phyloP scores from a whole-genome alignment of 2,888 invertebrate genomes.

The Suillia variegata region DNA sequence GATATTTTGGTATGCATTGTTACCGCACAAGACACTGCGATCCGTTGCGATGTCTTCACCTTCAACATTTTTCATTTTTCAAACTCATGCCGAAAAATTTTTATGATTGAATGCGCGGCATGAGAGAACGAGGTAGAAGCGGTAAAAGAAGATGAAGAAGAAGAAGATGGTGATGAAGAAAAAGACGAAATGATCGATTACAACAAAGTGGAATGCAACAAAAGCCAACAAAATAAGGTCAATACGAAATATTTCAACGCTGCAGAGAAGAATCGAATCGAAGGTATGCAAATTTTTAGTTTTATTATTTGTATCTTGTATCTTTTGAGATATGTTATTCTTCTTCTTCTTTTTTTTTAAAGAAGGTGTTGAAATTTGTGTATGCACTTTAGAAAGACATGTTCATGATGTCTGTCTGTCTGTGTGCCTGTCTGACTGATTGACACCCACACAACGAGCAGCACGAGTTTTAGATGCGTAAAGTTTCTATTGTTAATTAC shows the following conservation, averaged over 20 bases:
- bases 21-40: neutral
- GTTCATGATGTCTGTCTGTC: no score
- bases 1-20: neutral
- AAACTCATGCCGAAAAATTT: neutral
- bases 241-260: neutral
- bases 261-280: neutral
- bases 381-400: no score
- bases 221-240: constrained; percentile 3
- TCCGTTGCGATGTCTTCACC: neutral
- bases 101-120: neutral
- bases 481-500: no score
- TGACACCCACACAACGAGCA: neutral
- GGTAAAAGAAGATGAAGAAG: no score
- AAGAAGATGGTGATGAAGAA: neutral
- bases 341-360: no score
- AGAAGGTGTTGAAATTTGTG: no score
- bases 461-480: neutral
- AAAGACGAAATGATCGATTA: neutral
- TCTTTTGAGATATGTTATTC: no score
- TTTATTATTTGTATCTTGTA: neutral
- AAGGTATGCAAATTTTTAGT: neutral
- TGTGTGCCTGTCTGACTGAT: no score
- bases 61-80: constrained; percentile 1
- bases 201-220: neutral
- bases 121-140: no score